These are phyloP conservation scores for Akabosia matsudoensis DNA, from an alignment of 1,140 invertebrate genomes.

Conservation along the genomic window DNA sequence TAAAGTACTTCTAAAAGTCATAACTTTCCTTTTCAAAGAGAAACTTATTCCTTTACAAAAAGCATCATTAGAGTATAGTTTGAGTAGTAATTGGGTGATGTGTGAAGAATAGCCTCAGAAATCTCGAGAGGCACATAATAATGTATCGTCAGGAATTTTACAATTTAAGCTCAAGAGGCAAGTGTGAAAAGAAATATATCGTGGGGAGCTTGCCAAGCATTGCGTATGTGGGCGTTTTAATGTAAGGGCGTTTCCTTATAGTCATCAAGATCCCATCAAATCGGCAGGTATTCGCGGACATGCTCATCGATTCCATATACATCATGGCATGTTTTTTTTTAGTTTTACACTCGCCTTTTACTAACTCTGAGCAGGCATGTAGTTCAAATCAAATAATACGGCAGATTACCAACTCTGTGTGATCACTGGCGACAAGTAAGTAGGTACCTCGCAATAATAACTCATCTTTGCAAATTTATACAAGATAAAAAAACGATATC, in stretches of 20 bases:
- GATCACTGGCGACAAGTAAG: neutral
- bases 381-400: no score
- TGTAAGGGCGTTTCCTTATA: slow-evolving; percentile 12
- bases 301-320: slow-evolving; percentile 10
- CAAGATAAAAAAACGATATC: neutral
- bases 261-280: slow-evolving; percentile 1
- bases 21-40: no score
- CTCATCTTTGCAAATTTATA: neutral
- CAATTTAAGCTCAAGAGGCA: no score
- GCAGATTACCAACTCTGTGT: no score
- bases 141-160: no score
- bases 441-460: neutral
- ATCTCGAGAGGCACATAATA: no score
- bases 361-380: no score
- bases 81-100: no score
- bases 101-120: no score
- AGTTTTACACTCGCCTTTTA: neutral
- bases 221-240: slow-evolving; percentile 2
- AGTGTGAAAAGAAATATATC: neutral
- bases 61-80: no score
- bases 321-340: neutral
- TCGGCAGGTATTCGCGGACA: neutral
- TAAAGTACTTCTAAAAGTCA: no score
- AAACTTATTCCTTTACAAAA: no score
- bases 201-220: neutral